Percentiles rank a stretch among this genome's conserved stretches.
Evolutionary conservation across 2,113 vertebrate genomes (phyloP).

Genomic region (Pedionomus torquatus): DNA sequence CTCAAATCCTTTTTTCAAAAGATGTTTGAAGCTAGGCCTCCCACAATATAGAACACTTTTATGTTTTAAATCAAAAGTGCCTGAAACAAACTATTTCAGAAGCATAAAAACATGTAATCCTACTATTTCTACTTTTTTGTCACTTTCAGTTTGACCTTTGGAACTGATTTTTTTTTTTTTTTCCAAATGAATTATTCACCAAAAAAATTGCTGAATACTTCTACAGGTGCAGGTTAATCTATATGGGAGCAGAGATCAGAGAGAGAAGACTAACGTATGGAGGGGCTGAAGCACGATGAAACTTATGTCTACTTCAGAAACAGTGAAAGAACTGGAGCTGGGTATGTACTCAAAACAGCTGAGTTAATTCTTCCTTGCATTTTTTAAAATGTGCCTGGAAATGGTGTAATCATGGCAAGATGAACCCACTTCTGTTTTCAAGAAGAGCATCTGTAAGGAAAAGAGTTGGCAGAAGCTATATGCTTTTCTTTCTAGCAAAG

Average conservation of each 20-base stretch:
- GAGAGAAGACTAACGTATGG: fast-evolving
- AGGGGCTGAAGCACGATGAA: not conserved
- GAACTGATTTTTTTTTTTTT: not conserved
- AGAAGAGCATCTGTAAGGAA: not conserved
- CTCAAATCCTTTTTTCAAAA: not conserved
- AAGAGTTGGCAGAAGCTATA: not conserved
- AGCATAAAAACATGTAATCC: not conserved
- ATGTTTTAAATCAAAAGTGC: conserved; percentile 10
- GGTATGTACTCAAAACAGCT: not conserved
- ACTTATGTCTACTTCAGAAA: not conserved
- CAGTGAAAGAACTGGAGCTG: not conserved
- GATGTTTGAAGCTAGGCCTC: conserved; percentile 2
- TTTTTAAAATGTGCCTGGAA: not conserved
- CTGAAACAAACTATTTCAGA: not conserved
- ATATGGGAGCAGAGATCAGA: not conserved
- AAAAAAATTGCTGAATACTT: not conserved
- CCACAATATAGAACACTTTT: not conserved
- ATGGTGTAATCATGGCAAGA: not conserved
- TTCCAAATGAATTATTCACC: not conserved
- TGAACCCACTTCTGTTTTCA: not conserved
- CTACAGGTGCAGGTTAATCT: not conserved
- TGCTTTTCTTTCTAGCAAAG: not conserved
- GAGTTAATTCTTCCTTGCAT: not conserved
- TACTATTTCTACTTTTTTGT: not conserved
- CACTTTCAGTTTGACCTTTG: not conserved